Evolutionary conservation across 2,888 invertebrate species (phyloP).

Genomic region (Lomographa bimaculata): DNA sequence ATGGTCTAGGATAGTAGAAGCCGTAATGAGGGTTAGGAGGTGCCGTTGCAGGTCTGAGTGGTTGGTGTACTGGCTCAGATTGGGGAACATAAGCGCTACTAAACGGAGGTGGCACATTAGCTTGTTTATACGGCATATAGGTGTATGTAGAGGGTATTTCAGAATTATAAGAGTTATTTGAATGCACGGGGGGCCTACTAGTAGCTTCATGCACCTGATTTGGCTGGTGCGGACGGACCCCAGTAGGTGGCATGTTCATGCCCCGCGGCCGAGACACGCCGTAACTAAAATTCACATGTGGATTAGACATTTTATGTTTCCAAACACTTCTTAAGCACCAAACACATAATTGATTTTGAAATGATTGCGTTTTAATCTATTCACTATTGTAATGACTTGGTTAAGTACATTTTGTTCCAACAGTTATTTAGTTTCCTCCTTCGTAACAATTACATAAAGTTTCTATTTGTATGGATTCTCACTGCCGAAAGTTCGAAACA

Average conservation of each 20-base stretch:
- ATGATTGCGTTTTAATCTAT: too few relatives aligned
- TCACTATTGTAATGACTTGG: too few relatives aligned
- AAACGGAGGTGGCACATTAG: constrained; percentile 29
- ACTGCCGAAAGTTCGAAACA: too few relatives aligned
- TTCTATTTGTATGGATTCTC: too few relatives aligned
- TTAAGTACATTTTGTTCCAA: too few relatives aligned
- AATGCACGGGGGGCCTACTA: constrained; percentile 20
- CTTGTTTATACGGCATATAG: constrained; percentile 43
- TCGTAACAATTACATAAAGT: too few relatives aligned
- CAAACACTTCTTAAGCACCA: too few relatives aligned
- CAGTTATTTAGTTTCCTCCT: too few relatives aligned
- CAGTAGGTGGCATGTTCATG: constrained; percentile 48
- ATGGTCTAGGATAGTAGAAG: constrained; percentile 1
- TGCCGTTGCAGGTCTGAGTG: constrained; percentile 3
- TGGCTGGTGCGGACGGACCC: constrained; percentile 15
- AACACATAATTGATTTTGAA: too few relatives aligned
- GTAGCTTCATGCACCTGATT: too few relatives aligned
- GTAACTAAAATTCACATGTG: constrained; percentile 59
- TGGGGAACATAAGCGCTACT: too few relatives aligned
- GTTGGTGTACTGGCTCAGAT: constrained; percentile 15
- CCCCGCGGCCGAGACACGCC: constrained; percentile 62
- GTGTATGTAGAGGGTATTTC: constrained; percentile 35
- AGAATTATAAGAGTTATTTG: constrained; percentile 5
- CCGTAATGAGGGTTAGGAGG: not conserved
- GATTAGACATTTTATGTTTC: constrained; percentile 63